Evolutionary conservation across 2,888 invertebrate species (phyloP), one percentile per base, ranked within the genome.

Genomic region (Acanthosepion lycidas): DNA sequence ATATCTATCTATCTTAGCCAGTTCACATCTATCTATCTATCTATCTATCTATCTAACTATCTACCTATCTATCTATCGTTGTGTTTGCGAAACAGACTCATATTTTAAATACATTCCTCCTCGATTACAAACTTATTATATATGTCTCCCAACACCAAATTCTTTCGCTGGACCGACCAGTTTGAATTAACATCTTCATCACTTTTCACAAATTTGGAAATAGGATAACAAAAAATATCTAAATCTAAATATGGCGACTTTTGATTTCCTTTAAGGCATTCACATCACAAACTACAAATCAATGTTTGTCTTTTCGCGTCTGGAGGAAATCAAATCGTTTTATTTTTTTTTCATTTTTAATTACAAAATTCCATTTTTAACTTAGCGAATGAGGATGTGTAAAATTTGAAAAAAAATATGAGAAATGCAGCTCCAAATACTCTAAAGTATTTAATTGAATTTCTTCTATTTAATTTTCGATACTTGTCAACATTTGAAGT

Each of bases 401-500:
- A 78, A 78, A 64, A 64, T 28, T 4, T 64, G 0, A 8, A 28
- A 64, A 64, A 64, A 64, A 6, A 15, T 15, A 59, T 6, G 20
- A 55, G 20, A 59, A 59, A 59, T 6, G 3, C 59, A 59, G 23
- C 6, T 23, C 20, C 23, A 59, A 59, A 59, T 23, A 59, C 59
- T 23, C 23, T 3, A 23, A 78, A n/a, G n/a, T 28, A 12, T 78
- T 78, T 78, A 78, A 78, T 78, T 78, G 78, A 78, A 78, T 78
- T 78, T 78, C 78, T 78, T 78, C 12, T 78, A 78, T 78, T 78
- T 78, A 78, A 78, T 28, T 78, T 78, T 78, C 78, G 78, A 78
- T n/a, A 78, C n/a, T 78, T 78, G 78, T 78, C 78, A 78, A 78
- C 78, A 78, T 78, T n/a, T n/a, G 9, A 78, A 78, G 78, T 78